Conservation (phyloP, 2,888 invertebrate genomes). For the Peribatodes rhomboidaria region DNA sequence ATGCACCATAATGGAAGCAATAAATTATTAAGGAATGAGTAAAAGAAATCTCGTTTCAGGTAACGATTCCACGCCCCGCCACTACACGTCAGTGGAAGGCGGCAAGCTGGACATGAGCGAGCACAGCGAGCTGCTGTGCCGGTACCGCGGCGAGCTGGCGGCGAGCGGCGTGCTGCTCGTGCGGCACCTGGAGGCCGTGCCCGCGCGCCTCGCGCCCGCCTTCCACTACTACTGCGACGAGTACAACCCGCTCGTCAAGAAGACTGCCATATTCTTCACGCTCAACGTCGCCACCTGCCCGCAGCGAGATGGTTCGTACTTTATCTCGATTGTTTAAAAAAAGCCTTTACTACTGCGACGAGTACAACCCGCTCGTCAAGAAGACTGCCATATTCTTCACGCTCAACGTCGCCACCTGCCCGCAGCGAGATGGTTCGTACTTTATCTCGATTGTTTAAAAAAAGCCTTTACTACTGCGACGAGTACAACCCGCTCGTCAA, state of each 20-base stretch:
- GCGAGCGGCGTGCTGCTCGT: slow-evolving; percentile 76
- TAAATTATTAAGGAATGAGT: too few species aligned
- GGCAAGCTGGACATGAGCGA: slow-evolving; percentile 62
- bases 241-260: slow-evolving; percentile 75
- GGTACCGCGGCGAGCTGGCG: slow-evolving; percentile 64
- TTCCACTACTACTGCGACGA: slow-evolving; percentile 84
- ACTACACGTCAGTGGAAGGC: slow-evolving; percentile 65
- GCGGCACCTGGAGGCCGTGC: slow-evolving; percentile 69
- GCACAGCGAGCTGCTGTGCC: slow-evolving; percentile 69
- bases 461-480: slow-evolving; percentile 83
- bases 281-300: slow-evolving; percentile 72
- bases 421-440: slow-evolving; percentile 57
- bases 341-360: slow-evolving; percentile 83
- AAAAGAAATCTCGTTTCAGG: slow-evolving; percentile 55
- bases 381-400: slow-evolving; percentile 81
- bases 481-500: slow-evolving; percentile 79
- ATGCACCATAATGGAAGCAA: too few species aligned
- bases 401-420: slow-evolving; percentile 71
- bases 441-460: slow-evolving; percentile 1
- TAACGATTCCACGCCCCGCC: slow-evolving; percentile 61
- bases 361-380: slow-evolving; percentile 76
- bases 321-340: slow-evolving; percentile 2
- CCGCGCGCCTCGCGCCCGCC: slow-evolving; percentile 78
- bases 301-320: slow-evolving; percentile 56
- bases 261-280: slow-evolving; percentile 80